Base-by-base conservation (phyloP, 2,888 invertebrate genomes). In the Pollenia angustigena region DNA sequence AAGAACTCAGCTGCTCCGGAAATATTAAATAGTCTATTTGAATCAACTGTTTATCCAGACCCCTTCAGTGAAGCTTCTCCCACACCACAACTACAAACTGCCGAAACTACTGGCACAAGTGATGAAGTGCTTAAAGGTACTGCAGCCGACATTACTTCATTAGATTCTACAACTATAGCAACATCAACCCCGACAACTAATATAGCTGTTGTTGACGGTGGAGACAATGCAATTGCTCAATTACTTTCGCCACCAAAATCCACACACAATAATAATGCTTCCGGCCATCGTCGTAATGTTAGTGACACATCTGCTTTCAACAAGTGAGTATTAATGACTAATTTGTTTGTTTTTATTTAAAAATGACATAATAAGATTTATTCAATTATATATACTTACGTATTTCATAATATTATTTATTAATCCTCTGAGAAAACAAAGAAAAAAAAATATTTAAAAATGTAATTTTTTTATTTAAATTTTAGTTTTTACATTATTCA, bases 261-360 rank as follows among this genome's bases (percentile, higher is more conserved):
- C 12, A 60, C 76, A 18, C 71, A 80, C 72, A 74, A 68, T 68
- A 83, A 32, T 42, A 85, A 71, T 72, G 54, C 81, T 32, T 9
- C 90, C 58, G 95, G 95, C 9, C 97, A 97, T 92, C 94, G 97
- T 76, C 94, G 97, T 81, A 97, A 97, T 92, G 96, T 97, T 93
- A 97, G 97, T 91, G 97, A 97, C 91, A 97, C 97, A 2, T 96
- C 96, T 78, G 96, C 97, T 89, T 97, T 97, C 91, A 96, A 96
- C 92, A 96, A 96, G 96, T 96, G 94, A 94, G 95, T 89, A 52
- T 64, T 16, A 9, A 42, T 23, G 44, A n/a, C 32, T 40, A 74
- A 23, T 4, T 40, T 42, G 18, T 11, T 6, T 48, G 40, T 18
- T 56, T n/a, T 44, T 50, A 16, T 60, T 18, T 48, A 50, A 60